Base-by-base conservation (phyloP, 2,797 vertebrate genomes). In the Hipposideros larvatus region DNA sequence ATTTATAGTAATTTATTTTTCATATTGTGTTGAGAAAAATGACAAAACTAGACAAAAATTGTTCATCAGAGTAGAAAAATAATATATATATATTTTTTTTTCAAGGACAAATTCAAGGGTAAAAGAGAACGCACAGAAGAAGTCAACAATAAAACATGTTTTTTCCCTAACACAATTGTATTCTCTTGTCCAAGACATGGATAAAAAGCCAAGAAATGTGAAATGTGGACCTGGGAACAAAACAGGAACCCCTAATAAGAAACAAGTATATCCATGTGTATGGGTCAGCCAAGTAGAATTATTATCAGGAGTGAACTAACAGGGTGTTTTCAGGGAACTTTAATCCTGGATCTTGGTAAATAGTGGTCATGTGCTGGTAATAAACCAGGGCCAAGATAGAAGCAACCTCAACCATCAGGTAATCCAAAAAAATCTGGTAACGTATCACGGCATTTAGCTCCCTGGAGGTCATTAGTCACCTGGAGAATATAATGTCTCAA, bases 171-270 rank as follows among this genome's bases (percentile, higher is more conserved):
- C n/a, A n/a, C n/a, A n/a, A n/a, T n/a, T n/a, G n/a, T n/a, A n/a
- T n/a, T n/a, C n/a, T n/a, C n/a, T n/a, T n/a, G n/a, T n/a, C n/a
- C n/a, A n/a, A n/a, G n/a, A n/a, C n/a, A n/a, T n/a, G n/a, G n/a
- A n/a, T n/a, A n/a, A n/a, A n/a, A n/a, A n/a, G n/a, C n/a, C n/a
- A n/a, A n/a, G n/a, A n/a, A n/a, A n/a, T n/a, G 2, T 34, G 5
- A 6, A 5, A 5, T 1, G 51, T 0, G 51, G 21, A 21, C 14
- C 7, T 31, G 21, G 2, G 5, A 46, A 18, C n/a, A 5, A 26
- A 46, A 46, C 51, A 55, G 51, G 21, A 46, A 28, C 34, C 28
- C 21, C 41, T 34, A 15, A 8, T 1, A 46, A 5, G 18, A 41
- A 21, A 15, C 43, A 14, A 16, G 11, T 7, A 41, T 74, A 4